Evolutionary conservation across 2,797 vertebrate species (phyloP).

Genomic region (Falco concolor): DNA sequence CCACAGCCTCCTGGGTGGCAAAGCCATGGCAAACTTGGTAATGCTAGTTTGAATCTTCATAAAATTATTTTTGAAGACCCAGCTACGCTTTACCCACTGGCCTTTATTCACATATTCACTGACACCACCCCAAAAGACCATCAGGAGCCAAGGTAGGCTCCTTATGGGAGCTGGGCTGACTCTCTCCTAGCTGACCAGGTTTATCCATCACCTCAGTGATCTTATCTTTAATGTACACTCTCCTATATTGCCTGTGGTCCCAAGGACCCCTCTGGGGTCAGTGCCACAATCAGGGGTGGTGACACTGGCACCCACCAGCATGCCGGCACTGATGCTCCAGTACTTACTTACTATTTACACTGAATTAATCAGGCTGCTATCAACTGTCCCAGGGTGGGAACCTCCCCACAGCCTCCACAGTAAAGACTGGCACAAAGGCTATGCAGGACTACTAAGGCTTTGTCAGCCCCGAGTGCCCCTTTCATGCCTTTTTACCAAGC

Average conservation of each 20-base stretch:
- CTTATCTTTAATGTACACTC: neutral
- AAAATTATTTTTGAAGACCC: neutral
- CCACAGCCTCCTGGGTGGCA: neutral
- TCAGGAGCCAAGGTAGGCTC: neutral
- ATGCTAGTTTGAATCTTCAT: neutral
- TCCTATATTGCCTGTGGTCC: neutral
- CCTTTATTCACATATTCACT: neutral
- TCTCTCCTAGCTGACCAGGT: neutral
- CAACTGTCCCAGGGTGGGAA: neutral
- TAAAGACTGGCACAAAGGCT: neutral
- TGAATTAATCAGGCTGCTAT: neutral
- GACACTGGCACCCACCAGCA: accelerated
- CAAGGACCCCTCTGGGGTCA: accelerated
- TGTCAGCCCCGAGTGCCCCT: neutral
- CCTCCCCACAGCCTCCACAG: neutral
- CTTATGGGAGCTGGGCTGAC: neutral
- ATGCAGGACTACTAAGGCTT: neutral
- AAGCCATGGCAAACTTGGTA: neutral
- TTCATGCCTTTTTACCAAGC: neutral
- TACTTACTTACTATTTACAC: neutral
- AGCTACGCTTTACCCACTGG: neutral
- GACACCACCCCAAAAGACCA: neutral
- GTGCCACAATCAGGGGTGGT: neutral
- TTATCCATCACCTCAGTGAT: neutral
- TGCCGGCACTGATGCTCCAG: accelerated